phyloP scores from a whole-genome alignment of 2,888 invertebrate species.

The Marronus borbonicus region DNA sequence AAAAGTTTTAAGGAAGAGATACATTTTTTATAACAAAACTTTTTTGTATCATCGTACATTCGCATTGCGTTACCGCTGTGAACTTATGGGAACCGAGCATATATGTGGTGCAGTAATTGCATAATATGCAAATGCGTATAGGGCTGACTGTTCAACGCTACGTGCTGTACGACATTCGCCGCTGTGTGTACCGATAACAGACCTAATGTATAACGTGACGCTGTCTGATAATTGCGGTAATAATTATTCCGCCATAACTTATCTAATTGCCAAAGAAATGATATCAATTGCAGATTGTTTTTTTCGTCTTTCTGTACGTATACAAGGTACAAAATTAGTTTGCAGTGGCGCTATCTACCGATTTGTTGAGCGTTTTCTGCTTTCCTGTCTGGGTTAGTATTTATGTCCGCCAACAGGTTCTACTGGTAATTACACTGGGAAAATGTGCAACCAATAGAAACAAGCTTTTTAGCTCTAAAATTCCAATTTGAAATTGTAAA shows the following conservation, averaged over 20 bases:
- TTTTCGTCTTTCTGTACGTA: neutral
- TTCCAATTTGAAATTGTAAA: neutral
- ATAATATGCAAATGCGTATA: conserved; percentile 44
- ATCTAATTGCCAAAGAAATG: neutral
- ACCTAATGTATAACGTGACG: conserved; percentile 44
- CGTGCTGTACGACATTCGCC: conserved; percentile 33
- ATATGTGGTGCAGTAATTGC: conserved; percentile 41
- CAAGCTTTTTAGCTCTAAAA: neutral
- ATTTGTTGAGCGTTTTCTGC: neutral
- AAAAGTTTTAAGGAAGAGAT: too few species aligned
- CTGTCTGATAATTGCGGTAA: conserved; percentile 41
- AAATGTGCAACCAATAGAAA: neutral
- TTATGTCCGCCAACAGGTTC: neutral
- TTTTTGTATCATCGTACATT: neutral
- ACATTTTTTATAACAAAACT: neutral
- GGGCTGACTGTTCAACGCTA: conserved; percentile 14
- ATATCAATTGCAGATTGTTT: conserved; percentile 7
- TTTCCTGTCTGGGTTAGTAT: too few species aligned
- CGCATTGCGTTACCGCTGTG: neutral
- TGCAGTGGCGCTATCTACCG: neutral
- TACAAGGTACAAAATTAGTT: neutral
- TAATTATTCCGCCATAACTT: conserved; percentile 37
- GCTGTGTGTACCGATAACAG: conserved; percentile 38
- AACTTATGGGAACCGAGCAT: conserved; percentile 40
- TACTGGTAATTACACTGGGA: neutral